Evolutionary conservation across 1,140 invertebrate species (phyloP).

Genomic region (Diuraphis noxia): DNA sequence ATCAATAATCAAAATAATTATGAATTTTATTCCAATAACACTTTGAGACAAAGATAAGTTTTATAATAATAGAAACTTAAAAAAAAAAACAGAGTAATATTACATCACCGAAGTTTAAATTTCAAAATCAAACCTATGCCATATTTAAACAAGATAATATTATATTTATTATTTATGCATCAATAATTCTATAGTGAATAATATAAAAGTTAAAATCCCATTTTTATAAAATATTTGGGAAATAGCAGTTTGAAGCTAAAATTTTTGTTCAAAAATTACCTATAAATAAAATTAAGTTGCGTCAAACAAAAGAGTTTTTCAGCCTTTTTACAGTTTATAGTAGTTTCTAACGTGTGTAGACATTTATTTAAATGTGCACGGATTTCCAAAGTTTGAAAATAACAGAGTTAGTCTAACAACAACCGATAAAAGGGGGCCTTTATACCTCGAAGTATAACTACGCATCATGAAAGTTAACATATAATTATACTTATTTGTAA

Average conservation of each 20-base stretch:
- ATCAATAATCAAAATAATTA: background rate
- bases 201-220: background rate
- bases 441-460: background rate
- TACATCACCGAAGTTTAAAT: background rate
- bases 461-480: slow-evolving; percentile 18
- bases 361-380: slow-evolving; percentile 33
- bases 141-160: background rate
- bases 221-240: background rate
- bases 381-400: slow-evolving; percentile 30
- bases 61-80: background rate
- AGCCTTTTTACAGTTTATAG: background rate
- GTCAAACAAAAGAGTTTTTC: background rate
- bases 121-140: background rate
- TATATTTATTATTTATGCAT: no score
- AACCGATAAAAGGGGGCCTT: slow-evolving; percentile 37
- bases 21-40: background rate
- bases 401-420: background rate
- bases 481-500: slow-evolving; percentile 1
- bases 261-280: background rate
- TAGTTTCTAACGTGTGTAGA: slow-evolving; percentile 25
- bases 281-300: background rate
- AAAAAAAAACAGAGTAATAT: background rate
- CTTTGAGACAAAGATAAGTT: background rate
- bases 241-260: background rate
- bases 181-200: background rate